phyloP scores from a whole-genome alignment of 2,113 vertebrate genomes.

The Zosterops pallidus region DNA sequence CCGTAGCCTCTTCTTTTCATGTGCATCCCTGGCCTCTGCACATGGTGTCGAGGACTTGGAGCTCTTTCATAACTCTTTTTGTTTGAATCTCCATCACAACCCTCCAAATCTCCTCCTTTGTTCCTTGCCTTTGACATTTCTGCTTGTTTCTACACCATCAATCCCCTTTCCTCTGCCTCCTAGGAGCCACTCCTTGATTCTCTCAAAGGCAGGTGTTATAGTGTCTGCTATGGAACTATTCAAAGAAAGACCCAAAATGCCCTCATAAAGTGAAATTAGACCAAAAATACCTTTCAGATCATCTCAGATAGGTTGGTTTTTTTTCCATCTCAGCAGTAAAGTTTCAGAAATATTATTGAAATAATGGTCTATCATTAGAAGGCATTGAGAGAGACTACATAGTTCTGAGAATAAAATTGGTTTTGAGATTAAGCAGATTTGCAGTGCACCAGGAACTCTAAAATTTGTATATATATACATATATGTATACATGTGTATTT shows the following conservation, averaged over 20 bases:
- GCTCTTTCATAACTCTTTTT: not conserved
- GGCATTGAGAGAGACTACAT: not conserved
- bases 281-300: not conserved
- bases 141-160: not conserved
- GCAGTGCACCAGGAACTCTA: not conserved
- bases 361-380: not conserved
- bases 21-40: not conserved
- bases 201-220: not conserved
- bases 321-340: not conserved
- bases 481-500: not conserved
- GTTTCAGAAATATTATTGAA: not conserved
- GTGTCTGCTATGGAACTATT: not conserved
- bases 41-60: not conserved
- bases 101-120: not conserved
- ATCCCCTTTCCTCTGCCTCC: not conserved
- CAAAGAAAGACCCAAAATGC: not conserved
- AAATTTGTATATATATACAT: not conserved
- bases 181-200: not conserved
- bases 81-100: not conserved
- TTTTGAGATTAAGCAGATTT: not conserved
- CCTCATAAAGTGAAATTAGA: not conserved
- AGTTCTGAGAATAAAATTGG: not conserved
- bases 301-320: not conserved
- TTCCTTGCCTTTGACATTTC: not conserved
- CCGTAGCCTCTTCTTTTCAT: fast-evolving